phyloP scores from a whole-genome alignment of 2,888 invertebrate genomes.

The Drosophila mettleri region DNA sequence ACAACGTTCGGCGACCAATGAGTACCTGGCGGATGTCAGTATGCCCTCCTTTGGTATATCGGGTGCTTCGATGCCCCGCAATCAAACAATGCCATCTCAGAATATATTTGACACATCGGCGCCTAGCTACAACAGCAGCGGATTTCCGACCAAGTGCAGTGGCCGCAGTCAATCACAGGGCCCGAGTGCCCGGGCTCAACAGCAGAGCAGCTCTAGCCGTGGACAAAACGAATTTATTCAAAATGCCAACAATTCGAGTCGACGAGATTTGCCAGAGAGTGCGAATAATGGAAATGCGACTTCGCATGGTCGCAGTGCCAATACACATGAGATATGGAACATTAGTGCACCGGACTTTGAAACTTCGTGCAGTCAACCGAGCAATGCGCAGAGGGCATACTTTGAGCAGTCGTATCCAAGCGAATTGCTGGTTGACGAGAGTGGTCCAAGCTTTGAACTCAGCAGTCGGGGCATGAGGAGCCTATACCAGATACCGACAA shows the following conservation, averaged over 20 bases:
- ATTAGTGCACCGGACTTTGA: conserved; percentile 6
- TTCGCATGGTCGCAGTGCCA: conserved; percentile 10
- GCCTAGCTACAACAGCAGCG: conserved; percentile 4
- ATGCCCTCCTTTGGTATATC: conserved; percentile 22
- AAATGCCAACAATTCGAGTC: background rate
- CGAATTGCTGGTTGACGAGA: conserved; percentile 17
- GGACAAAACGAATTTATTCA: conserved; percentile 14
- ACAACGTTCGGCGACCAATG: background rate
- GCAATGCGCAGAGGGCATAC: background rate
- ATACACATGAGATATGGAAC: conserved; percentile 5
- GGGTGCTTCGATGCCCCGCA: background rate
- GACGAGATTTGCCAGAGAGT: conserved; percentile 17
- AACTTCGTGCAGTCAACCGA: background rate
- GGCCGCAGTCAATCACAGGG: conserved; percentile 23
- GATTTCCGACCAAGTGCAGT: background rate
- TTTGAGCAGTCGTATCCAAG: conserved; percentile 3
- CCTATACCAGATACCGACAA: background rate
- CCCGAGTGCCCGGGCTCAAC: background rate
- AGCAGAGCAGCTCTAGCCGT: background rate
- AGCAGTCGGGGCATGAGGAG: background rate
- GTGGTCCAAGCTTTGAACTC: background rate
- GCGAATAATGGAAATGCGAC: conserved; percentile 32
- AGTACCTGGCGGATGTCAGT: conserved; percentile 27
- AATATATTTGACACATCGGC: conserved; percentile 20
- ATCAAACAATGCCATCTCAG: background rate